A percentile compares a stretch with the other conserved stretches of the same genome.
Conservation (phyloP, 2,888 invertebrate species). For the Aplocera efformata region DNA sequence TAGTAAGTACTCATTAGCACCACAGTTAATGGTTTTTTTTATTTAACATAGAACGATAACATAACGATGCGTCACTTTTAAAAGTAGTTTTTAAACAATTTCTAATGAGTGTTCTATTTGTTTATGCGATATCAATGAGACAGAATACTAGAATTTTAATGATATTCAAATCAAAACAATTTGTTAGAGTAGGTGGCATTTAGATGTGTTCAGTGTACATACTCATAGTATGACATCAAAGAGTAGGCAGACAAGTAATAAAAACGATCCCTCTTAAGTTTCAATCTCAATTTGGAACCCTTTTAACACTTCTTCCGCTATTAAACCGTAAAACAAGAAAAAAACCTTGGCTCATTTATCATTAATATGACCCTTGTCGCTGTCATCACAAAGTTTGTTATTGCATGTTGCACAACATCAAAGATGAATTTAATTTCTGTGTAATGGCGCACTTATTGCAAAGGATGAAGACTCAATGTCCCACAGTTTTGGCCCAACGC, state of each 20-base stretch:
- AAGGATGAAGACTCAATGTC: constrained; percentile 33
- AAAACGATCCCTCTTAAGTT: constrained; percentile 41
- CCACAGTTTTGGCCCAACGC: constrained; percentile 13
- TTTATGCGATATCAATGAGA: no score
- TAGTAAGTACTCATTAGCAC: no score
- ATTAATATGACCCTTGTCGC: constrained; percentile 6
- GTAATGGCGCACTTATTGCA: constrained; percentile 20
- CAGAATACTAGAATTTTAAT: no score
- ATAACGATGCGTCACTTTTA: no score
- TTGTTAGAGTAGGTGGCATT: no score
- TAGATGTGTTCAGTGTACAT: no score
- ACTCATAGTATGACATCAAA: constrained; percentile 21
- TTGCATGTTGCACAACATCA: constrained; percentile 18
- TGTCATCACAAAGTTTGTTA: constrained; percentile 8
- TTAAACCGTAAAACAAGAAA: constrained; percentile 41
- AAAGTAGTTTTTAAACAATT: no score
- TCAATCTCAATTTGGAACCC: constrained; percentile 49
- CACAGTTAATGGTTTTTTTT: no score
- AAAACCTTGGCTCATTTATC: constrained; percentile 18
- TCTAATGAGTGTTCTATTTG: no score
- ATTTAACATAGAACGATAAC: no score
- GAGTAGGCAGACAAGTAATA: constrained; percentile 39
- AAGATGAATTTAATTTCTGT: constrained; percentile 17
- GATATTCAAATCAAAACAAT: no score
- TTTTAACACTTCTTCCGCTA: constrained; percentile 62